Evolutionary conservation across 1,140 invertebrate genomes (phyloP), one percentile per base, ranked within the genome.

Genomic region (Seison nebaliae): DNA sequence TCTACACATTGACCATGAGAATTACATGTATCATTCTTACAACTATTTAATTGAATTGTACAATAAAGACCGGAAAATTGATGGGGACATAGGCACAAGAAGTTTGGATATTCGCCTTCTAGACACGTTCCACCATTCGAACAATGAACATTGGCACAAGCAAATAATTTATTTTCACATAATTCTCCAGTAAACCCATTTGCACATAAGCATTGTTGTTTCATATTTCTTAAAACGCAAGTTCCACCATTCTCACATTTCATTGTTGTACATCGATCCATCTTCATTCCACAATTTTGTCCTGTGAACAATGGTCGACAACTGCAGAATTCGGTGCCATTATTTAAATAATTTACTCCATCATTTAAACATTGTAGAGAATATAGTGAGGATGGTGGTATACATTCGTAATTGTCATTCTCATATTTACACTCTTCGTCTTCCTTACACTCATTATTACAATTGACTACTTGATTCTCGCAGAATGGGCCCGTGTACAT

Each of bases 211-310:
- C 79, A 86, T 44, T n/a, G n/a, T n/a, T n/a, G n/a, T n/a, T n/a
- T n/a, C n/a, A n/a, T 39, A 9, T 39, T 39, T 14, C 18, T 20
- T 8, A 32, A 80, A 20, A 81, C 69, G 50, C 84, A 93, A 2
- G 70, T 76, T 2, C 81, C 84, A 2, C 74, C 75, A 51, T 86
- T 80, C 69, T 88, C 74, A 51, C 83, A 93, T 9, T 34, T 32
- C 37, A 39, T 39, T 16, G 63, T 66, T 5, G 66, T 59, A 54
- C 86, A 94, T 49, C 91, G 81, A 51, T 93, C 36, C 1, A 44
- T 44, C 16, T 30, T 8, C 8, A 29, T 39, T 26, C 35, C 32
- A 21, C 44, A 45, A 11, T 43, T 28, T 8, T 30, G 33, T 8
- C 41, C 44, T 14, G 36, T 43, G 31, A 43, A 45, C 12, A 40